Evolutionary conservation across 2,888 invertebrate genomes (phyloP).

Genomic region (Bruchidius siliquastri): DNA sequence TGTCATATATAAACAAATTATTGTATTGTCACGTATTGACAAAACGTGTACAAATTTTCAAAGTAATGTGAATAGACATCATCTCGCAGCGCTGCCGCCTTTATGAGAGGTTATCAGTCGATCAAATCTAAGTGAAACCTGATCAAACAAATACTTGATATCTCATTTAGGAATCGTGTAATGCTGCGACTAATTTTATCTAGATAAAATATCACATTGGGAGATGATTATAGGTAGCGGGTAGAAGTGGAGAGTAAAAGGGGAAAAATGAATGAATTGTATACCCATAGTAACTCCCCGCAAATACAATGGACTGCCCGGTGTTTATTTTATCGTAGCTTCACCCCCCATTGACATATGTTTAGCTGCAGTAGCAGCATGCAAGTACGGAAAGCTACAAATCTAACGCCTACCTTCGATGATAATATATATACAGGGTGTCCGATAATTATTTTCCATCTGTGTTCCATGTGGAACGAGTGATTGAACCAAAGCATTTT

Average conservation of each 20-base stretch:
- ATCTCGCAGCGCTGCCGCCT: too few relatives aligned
- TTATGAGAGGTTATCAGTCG: too few relatives aligned
- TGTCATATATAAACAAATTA: too few relatives aligned
- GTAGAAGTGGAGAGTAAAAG: background rate
- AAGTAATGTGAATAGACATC: too few relatives aligned
- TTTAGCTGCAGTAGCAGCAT: background rate
- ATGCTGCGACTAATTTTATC: background rate
- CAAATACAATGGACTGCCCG: background rate
- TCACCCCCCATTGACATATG: background rate
- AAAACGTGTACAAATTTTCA: too few relatives aligned
- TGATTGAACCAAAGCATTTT: too few relatives aligned
- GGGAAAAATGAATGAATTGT: background rate
- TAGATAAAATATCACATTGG: background rate
- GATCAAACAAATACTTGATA: too few relatives aligned
- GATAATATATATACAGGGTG: background rate
- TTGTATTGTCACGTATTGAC: too few relatives aligned
- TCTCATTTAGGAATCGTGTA: too few relatives aligned
- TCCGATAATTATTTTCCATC: too few relatives aligned
- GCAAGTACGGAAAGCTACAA: background rate
- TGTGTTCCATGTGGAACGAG: too few relatives aligned
- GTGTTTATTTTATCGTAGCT: background rate
- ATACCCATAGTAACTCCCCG: background rate
- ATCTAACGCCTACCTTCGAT: background rate
- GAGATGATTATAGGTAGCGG: background rate
- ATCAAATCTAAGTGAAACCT: too few relatives aligned